phyloP scores from a whole-genome alignment of 2,888 invertebrate genomes.

The Ennomos fuscantarius region DNA sequence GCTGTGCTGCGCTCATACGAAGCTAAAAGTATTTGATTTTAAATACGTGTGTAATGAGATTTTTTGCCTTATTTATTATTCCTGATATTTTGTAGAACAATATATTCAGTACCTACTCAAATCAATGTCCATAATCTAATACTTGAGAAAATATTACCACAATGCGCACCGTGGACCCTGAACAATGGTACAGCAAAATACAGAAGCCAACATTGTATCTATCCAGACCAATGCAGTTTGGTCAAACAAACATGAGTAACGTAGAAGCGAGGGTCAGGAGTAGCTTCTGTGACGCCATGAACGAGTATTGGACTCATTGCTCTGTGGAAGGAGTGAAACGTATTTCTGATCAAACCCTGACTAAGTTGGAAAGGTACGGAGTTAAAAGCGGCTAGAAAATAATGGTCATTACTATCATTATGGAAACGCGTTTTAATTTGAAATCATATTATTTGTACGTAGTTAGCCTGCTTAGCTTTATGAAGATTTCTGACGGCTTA shows the following conservation, averaged over 20 bases:
- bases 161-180: slow-evolving; percentile 31
- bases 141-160: background rate
- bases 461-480: background rate
- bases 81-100: too few relatives aligned
- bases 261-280: slow-evolving; percentile 3
- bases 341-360: background rate
- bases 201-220: slow-evolving; percentile 7
- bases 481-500: too few relatives aligned
- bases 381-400: too few relatives aligned
- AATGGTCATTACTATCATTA: too few relatives aligned
- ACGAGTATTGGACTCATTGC: slow-evolving; percentile 21
- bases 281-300: slow-evolving; percentile 12
- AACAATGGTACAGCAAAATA: slow-evolving; percentile 6
- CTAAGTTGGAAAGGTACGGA: slow-evolving; percentile 7
- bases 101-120: too few relatives aligned
- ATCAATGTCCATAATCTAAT: too few relatives aligned
- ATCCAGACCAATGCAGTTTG: slow-evolving; percentile 12
- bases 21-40: too few relatives aligned
- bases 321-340: slow-evolving; percentile 11
- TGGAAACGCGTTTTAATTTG: too few relatives aligned
- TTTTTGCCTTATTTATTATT: too few relatives aligned
- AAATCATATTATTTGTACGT: background rate
- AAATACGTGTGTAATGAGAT: too few relatives aligned
- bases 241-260: background rate
- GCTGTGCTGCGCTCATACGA: too few relatives aligned